These are phyloP conservation scores for Gallinago stenura DNA, from an alignment of 2,797 vertebrate species.

Conservation along the genomic window DNA sequence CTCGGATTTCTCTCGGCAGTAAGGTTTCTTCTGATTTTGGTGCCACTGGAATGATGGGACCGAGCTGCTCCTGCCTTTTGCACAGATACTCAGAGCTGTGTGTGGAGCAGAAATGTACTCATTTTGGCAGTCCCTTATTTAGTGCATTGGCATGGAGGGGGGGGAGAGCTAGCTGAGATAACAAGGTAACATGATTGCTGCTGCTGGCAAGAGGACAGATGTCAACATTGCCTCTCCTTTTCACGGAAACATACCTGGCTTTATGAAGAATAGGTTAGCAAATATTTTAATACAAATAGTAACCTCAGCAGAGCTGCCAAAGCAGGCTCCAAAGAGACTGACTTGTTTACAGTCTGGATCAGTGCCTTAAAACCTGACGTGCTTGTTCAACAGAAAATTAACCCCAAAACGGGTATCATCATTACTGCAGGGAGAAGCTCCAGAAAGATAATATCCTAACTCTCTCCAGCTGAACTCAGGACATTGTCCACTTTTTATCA, in stretches of 20 bases:
- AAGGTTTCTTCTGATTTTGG: not conserved
- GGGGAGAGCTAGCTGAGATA: constrained; percentile 10
- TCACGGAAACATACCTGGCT: constrained; percentile 62
- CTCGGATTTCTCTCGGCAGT: not conserved
- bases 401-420: constrained; percentile 52
- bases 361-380: constrained; percentile 64
- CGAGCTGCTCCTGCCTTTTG: not conserved
- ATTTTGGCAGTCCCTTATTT: constrained; percentile 10
- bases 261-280: constrained; percentile 72
- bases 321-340: constrained; percentile 69
- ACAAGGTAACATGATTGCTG: not conserved
- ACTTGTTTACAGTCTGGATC: constrained; percentile 68
- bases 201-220: constrained; percentile 31
- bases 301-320: constrained; percentile 53
- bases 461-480: constrained; percentile 55
- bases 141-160: not conserved
- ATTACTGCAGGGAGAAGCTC: constrained; percentile 26
- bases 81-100: not conserved
- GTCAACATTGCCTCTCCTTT: constrained; percentile 56
- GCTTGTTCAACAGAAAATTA: constrained; percentile 74
- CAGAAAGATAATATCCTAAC: constrained; percentile 53
- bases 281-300: constrained; percentile 59
- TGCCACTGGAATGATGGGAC: not conserved
- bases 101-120: not conserved
- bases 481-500: constrained; percentile 33